Base-by-base conservation (phyloP, 2,888 invertebrate species). In the Microdon myrmicae region DNA sequence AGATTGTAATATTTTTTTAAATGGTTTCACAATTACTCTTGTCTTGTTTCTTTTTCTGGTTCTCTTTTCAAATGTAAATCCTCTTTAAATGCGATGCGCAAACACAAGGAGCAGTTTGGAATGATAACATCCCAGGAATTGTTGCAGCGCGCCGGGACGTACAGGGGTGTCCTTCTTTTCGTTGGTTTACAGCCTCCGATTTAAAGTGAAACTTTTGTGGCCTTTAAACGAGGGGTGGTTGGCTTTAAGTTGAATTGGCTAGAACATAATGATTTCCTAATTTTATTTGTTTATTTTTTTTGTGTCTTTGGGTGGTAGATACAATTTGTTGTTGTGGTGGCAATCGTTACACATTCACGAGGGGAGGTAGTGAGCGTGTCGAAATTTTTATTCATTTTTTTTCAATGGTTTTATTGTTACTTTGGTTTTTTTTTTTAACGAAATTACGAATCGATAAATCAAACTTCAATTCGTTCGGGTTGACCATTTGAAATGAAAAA, bases 1-100 rank as follows among this genome's bases (percentile, higher is more conserved):
- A 66, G 66, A 59, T 59, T 66, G 66, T 66, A 66, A 66, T 66
- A 66, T 66, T 66, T 66, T 66, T 66, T 66, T 66, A 66, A 66
- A 66, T 53, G 66, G 59, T 66, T 66, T 44, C 59, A 59, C 66
- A 66, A 66, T 66, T 66, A 59, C 66, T 66, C 54, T 59, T 66
- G 59, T 41, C 39, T 48, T 41, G 31, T 49, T 35, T 13, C 8
- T 31, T 16, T 28, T 17, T 29, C 14, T 1, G 4, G 9, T 12
- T 14, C 10, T 49, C 53, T 43, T 58, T 66, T 54, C 51, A 53
- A 64, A 47, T 64, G 51, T 53, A 58, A 64, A 64, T 64, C 64
- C 64, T 58, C 64, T 58, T 53, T 64, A 51, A 64, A 64, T 64
- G 64, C 41, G 64, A 58, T 58, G 53, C 58, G 43, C 64, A 64